Conservation (phyloP, 2,888 invertebrate genomes). For the Furcula furcula region DNA sequence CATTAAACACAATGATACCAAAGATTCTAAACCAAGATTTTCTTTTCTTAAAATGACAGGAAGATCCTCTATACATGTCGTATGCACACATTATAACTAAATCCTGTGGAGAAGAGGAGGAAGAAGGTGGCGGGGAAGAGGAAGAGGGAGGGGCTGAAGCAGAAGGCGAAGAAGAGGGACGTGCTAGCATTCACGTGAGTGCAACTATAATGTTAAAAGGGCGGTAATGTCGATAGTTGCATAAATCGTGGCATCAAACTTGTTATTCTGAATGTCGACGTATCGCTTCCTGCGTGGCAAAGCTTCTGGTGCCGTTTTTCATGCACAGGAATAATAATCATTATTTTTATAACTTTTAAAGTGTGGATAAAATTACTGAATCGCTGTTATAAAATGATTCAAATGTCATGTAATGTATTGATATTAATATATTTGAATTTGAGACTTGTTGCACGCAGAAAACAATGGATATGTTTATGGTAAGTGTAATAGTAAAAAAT, state of each 20-base stretch:
- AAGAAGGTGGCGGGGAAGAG: slow-evolving; percentile 95
- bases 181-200: slow-evolving; percentile 96
- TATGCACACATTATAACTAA: slow-evolving; percentile 99
- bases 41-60: slow-evolving; percentile 83
- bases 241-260: too few relatives aligned
- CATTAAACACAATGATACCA: too few relatives aligned
- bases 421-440: slow-evolving; percentile 3
- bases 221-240: not conserved
- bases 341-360: too few relatives aligned
- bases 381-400: too few relatives aligned
- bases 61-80: slow-evolving; percentile 97
- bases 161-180: slow-evolving; percentile 86
- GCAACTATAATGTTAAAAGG: not conserved
- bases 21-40: too few relatives aligned
- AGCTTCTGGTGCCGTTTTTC: too few relatives aligned
- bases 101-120: slow-evolving; percentile 98
- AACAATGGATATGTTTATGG: slow-evolving; percentile 72
- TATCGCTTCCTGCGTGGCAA: too few relatives aligned
- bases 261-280: too few relatives aligned
- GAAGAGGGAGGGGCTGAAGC: slow-evolving; percentile 87
- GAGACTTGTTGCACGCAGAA: slow-evolving; percentile 70
- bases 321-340: too few relatives aligned
- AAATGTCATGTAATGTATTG: slow-evolving; percentile 7
- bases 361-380: too few relatives aligned
- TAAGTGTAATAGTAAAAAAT: slow-evolving; percentile 52